Conservation (phyloP, 2,888 invertebrate species). For the Polydrusus pterygomalis region DNA sequence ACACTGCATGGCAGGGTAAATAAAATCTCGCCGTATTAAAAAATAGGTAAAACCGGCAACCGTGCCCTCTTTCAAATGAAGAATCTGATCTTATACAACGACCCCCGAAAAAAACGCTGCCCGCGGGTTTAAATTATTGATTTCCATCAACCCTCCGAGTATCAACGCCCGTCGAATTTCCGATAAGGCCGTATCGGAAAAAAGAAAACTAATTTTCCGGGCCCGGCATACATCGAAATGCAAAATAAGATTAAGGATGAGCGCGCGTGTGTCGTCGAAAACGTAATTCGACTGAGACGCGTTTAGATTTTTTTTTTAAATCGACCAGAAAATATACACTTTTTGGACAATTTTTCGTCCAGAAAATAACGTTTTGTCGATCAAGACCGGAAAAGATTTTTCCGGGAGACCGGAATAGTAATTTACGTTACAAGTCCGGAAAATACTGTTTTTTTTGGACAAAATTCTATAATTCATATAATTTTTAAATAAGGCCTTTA, state of each 20-base stretch:
- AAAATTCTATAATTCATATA: too few relatives aligned
- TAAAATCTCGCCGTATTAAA: background rate
- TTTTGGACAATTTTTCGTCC: too few relatives aligned
- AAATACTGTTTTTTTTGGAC: too few relatives aligned
- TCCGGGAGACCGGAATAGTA: too few relatives aligned
- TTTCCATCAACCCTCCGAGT: constrained; percentile 43
- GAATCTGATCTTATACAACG: constrained; percentile 42
- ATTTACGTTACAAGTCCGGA: too few relatives aligned
- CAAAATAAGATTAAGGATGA: constrained; percentile 42
- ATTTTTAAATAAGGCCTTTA: too few relatives aligned
- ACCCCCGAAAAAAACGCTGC: constrained; percentile 44
- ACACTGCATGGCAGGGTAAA: too few relatives aligned
- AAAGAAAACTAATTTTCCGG: constrained; percentile 52
- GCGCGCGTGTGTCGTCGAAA: constrained; percentile 22
- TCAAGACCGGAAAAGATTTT: too few relatives aligned
- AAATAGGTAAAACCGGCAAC: constrained; percentile 32
- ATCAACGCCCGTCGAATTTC: constrained; percentile 39
- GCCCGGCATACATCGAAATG: constrained; percentile 40
- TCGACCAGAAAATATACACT: too few relatives aligned
- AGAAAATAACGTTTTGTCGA: too few relatives aligned
- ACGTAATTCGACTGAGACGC: background rate
- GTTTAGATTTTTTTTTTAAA: too few relatives aligned
- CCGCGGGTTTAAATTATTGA: constrained; percentile 57
- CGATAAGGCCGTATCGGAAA: constrained; percentile 45
- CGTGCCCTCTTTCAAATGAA: constrained; percentile 30